These are phyloP conservation scores for Pleuronectes platessa DNA, from an alignment of 2,113 vertebrate genomes.

Conservation along the genomic window DNA sequence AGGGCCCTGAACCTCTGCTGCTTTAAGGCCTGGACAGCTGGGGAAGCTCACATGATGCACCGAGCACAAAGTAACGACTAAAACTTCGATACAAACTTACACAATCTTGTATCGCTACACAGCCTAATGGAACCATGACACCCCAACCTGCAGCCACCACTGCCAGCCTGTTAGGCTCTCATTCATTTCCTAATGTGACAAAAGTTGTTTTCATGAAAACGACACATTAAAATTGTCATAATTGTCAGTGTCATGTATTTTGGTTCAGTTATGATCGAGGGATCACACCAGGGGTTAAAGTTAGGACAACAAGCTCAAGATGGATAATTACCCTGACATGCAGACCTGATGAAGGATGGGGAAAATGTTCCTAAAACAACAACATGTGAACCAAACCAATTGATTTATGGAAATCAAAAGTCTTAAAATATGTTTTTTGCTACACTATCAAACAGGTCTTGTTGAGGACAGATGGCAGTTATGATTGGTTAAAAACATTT, in stretches of 20 bases:
- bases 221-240: too few relatives aligned
- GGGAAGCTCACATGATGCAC: too few relatives aligned
- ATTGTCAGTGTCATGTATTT: not conserved
- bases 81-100: too few relatives aligned
- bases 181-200: too few relatives aligned
- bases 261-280: not conserved
- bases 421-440: not conserved
- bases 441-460: not conserved
- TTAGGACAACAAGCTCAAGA: not conserved
- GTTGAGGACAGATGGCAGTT: not conserved
- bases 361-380: too few relatives aligned
- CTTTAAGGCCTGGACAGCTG: not conserved
- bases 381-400: not conserved
- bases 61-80: not conserved
- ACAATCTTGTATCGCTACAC: too few relatives aligned
- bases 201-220: too few relatives aligned
- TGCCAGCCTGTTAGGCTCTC: too few relatives aligned
- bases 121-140: too few relatives aligned
- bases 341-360: not conserved
- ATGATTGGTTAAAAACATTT: not conserved
- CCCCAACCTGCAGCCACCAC: too few relatives aligned
- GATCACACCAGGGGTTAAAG: not conserved
- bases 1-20: not conserved
- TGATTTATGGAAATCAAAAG: not conserved
- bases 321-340: not conserved